phyloP scores from a whole-genome alignment of 2,888 invertebrate genomes.

The Panzeria rudis region DNA sequence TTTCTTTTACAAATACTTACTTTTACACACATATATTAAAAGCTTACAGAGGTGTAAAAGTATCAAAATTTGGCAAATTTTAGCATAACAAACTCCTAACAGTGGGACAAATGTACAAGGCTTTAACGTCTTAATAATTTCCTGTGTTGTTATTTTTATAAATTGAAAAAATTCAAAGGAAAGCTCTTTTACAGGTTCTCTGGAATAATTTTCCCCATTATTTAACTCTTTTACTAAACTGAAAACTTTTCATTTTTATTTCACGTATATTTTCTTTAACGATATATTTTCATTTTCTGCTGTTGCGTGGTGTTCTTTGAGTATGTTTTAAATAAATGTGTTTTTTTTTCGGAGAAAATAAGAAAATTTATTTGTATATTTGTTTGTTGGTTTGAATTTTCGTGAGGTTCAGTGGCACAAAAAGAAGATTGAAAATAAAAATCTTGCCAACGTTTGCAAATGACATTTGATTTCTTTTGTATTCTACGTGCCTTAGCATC shows the following conservation, averaged over 20 bases:
- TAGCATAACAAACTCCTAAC: not conserved
- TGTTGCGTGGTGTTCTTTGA: constrained; percentile 31
- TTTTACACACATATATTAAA: constrained; percentile 17
- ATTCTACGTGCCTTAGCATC: constrained; percentile 64
- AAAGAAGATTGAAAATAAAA: constrained; percentile 20
- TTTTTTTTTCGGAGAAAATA: constrained; percentile 13
- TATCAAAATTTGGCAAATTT: not conserved
- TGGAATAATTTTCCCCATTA: not conserved
- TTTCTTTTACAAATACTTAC: constrained; percentile 41
- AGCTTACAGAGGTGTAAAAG: constrained; percentile 15
- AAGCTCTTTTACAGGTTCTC: not conserved
- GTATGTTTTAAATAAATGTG: constrained; percentile 63
- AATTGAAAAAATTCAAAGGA: too few species aligned
- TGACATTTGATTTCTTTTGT: constrained; percentile 78
- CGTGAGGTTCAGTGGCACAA: constrained; percentile 61
- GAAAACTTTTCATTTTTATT: constrained; percentile 19
- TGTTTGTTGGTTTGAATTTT: constrained; percentile 46
- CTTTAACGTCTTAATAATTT: too few species aligned
- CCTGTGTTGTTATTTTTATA: too few species aligned
- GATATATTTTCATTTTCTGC: constrained; percentile 53
- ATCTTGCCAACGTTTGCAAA: constrained; percentile 73
- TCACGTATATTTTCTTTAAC: constrained; percentile 33
- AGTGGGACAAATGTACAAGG: too few species aligned
- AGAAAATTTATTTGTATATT: constrained; percentile 63
- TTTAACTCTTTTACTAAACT: constrained; percentile 18